These are phyloP conservation scores for Bombus balteatus DNA, from an alignment of 1,140 invertebrate species.

Conservation along the genomic window DNA sequence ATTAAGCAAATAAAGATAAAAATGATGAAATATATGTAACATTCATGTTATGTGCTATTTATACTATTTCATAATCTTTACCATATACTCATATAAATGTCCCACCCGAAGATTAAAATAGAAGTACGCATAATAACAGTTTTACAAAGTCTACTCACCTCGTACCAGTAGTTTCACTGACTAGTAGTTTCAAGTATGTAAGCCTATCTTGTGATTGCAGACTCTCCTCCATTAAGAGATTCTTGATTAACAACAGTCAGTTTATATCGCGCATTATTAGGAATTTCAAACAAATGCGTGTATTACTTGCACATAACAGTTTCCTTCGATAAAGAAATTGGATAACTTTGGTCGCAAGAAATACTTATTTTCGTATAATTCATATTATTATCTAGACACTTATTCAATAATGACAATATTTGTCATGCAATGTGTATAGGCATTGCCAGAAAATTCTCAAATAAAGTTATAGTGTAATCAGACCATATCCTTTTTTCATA, in stretches of 20 bases:
- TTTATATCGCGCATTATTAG: slow-evolving; percentile 73
- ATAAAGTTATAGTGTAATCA: neutral
- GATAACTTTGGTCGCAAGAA: neutral
- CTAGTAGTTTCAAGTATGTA: slow-evolving; percentile 80
- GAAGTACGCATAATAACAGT: slow-evolving; percentile 75
- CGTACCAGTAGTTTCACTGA: slow-evolving; percentile 75
- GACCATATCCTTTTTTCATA: neutral
- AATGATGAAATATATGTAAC: neutral
- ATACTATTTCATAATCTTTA: slow-evolving; percentile 57
- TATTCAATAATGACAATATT: neutral
- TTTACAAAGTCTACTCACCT: slow-evolving; percentile 80
- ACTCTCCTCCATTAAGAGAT: slow-evolving; percentile 79
- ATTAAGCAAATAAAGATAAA: neutral
- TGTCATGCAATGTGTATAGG: neutral
- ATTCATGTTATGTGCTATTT: neutral
- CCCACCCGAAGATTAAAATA: slow-evolving; percentile 72
- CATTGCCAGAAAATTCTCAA: neutral
- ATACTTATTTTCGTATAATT: neutral
- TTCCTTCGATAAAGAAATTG: slow-evolving; percentile 41
- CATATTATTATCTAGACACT: neutral
- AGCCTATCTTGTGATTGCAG: slow-evolving; percentile 81
- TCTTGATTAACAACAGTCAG: slow-evolving; percentile 70
- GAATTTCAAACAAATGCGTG: slow-evolving; percentile 63
- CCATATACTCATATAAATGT: slow-evolving; percentile 43
- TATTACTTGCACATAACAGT: slow-evolving; percentile 39